Evolutionary conservation across 2,113 vertebrate species (phyloP).

Genomic region (Mixornis gularis): DNA sequence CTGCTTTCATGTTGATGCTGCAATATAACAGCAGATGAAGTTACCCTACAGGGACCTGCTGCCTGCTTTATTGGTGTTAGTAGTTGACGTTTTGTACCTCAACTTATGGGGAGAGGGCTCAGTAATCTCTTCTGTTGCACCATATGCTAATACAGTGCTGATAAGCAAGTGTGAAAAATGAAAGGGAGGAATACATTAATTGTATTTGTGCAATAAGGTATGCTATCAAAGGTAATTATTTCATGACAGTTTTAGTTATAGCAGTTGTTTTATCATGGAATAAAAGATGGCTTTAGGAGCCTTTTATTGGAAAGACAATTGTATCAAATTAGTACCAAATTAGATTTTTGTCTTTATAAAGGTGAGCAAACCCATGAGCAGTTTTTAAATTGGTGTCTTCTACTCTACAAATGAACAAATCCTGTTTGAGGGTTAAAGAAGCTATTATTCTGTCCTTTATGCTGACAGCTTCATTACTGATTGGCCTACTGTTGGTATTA

Average conservation of each 20-base stretch:
- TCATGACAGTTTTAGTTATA: conserved; percentile 73
- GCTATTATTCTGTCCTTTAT: conserved; percentile 82
- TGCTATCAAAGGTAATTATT: conserved; percentile 74
- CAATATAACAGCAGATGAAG: conserved; percentile 16
- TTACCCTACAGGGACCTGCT: conserved; percentile 29
- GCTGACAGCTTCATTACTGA: conserved; percentile 78
- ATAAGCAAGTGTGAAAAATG: conserved; percentile 69
- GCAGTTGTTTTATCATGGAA: conserved; percentile 77
- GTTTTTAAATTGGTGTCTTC: conserved; percentile 77
- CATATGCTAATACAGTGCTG: conserved; percentile 64
- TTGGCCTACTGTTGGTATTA: conserved; percentile 78
- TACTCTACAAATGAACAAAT: conserved; percentile 75
- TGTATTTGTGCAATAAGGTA: conserved; percentile 72
- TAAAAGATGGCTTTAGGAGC: conserved; percentile 73
- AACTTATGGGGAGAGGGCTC: background rate
- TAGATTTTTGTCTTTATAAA: conserved; percentile 82
- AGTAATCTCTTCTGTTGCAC: conserved; percentile 46
- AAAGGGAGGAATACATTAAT: conserved; percentile 71
- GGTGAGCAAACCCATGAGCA: conserved; percentile 80
- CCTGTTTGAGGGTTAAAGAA: conserved; percentile 81
- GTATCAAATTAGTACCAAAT: conserved; percentile 81
- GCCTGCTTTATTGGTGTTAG: background rate
- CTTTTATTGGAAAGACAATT: conserved; percentile 79
- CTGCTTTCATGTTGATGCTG: background rate
- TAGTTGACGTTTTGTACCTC: background rate